phyloP scores from a whole-genome alignment of 2,113 vertebrate genomes.

The Tetraodon nigroviridis region DNA sequence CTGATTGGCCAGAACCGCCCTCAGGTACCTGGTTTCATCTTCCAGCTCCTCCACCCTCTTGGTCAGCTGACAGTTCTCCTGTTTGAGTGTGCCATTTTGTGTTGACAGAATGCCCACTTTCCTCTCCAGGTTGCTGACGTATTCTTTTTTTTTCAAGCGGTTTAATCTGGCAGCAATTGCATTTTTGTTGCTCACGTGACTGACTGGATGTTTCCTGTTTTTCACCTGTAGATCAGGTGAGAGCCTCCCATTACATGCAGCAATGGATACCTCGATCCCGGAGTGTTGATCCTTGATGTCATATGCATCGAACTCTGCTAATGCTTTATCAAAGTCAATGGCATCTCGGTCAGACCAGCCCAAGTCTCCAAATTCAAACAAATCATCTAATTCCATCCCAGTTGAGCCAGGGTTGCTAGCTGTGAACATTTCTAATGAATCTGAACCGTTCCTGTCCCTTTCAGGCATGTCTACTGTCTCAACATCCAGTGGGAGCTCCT shows the following conservation, averaged over 20 bases:
- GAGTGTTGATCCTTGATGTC: conserved; percentile 30
- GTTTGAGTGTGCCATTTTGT: conserved; percentile 84
- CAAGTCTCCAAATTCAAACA: conserved; percentile 62
- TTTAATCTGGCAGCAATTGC: conserved; percentile 89
- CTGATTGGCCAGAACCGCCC: conserved; percentile 94
- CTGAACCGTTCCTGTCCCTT: conserved; percentile 16
- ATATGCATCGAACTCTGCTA: conserved; percentile 22
- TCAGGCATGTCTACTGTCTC: conserved; percentile 35
- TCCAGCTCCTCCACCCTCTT: conserved; percentile 88
- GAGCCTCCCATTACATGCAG: conserved; percentile 41
- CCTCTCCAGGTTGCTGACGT: conserved; percentile 84
- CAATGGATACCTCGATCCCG: conserved; percentile 11
- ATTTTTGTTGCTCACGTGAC: conserved; percentile 70
- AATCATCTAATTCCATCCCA: conserved; percentile 62
- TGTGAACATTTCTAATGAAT: conserved; percentile 8
- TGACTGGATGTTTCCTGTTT: conserved; percentile 44
- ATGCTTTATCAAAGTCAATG: conserved; percentile 41
- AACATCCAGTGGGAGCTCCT: conserved; percentile 26
- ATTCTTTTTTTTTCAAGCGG: conserved; percentile 92
- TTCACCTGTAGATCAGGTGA: conserved; percentile 16
- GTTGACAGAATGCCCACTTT: conserved; percentile 79
- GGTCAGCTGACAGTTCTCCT: conserved; percentile 82
- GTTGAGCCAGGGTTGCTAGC: conserved; percentile 43
- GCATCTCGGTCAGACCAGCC: conserved; percentile 62
- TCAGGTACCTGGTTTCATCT: conserved; percentile 91